These are phyloP conservation scores for Prorops nasuta DNA, from an alignment of 1,140 invertebrate genomes.

Conservation along the genomic window DNA sequence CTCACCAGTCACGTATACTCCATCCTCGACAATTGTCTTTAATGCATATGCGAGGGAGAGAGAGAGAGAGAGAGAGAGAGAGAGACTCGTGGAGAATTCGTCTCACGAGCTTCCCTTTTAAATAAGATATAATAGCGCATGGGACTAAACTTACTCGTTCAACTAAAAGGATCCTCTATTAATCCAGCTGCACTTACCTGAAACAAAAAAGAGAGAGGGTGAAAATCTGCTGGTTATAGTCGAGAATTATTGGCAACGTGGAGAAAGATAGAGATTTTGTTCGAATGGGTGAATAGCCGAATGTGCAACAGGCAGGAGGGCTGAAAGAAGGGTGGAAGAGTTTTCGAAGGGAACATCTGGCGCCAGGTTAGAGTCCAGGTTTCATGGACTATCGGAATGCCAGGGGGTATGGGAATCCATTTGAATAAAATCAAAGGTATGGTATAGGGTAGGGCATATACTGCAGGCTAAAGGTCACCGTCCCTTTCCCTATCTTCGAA, in stretches of 20 bases:
- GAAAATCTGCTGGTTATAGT: no score
- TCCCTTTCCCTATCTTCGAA: constrained; percentile 35
- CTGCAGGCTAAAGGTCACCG: no score
- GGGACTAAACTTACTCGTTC: no score
- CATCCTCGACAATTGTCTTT: no score
- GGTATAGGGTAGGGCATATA: constrained; percentile 13
- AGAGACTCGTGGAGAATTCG: constrained; percentile 1
- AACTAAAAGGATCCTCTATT: no score
- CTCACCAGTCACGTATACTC: constrained; percentile 15
- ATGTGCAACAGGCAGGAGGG: constrained; percentile 32
- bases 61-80: neutral
- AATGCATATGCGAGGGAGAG: no score
- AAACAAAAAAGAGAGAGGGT: no score
- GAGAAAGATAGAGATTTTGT: no score
- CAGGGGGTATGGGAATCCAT: constrained; percentile 30
- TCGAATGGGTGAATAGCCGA: constrained; percentile 18
- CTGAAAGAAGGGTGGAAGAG: constrained; percentile 22
- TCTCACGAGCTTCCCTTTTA: no score
- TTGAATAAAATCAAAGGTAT: constrained; percentile 48
- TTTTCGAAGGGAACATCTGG: constrained; percentile 46
- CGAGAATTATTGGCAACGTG: no score
- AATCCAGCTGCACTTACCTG: no score
- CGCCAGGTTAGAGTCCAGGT: constrained; percentile 30
- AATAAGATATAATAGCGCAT: no score
- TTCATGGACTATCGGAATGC: constrained; percentile 36